Base-by-base conservation (phyloP, 1,140 invertebrate species). In the Branchinecta lynchi region DNA sequence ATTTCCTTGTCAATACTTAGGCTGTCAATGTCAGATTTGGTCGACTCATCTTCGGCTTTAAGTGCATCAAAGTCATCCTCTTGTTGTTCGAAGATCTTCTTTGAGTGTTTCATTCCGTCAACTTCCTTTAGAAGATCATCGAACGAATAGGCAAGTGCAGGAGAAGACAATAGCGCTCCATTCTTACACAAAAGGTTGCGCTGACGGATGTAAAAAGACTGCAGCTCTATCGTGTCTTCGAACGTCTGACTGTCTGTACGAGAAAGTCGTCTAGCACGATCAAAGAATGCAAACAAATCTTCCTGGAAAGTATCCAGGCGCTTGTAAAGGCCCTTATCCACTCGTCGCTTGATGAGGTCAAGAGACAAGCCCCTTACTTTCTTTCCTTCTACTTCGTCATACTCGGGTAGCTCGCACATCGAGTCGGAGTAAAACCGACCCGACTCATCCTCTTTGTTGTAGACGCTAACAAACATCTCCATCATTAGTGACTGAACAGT, bases 351-450 rank as follows among this genome's bases (percentile, higher is more conserved):
- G 44, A 94, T 89, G 44, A 93, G 78, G 78, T 93, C 90, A 70
- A 93, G 79, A 0, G 89, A 92, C 21, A 93, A 81, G 0, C 86
- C 89, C 45, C 90, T 83, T 8, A 88, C 78, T 73, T 86, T 85
- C 78, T 83, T 83, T 15, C 86, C 85, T 75, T 86, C 82, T 68
- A 86, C 73, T 74, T 92, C 88, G 78, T 93, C 89, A 76, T 90
- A 87, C 77, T 96, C 92, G 0, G 90, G 89, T 44, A 98, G 79
- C 76, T 98, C 95, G 0, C 89, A 87, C 84, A 98, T 89, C 8
- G 92, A 94, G 81, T 99, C 95, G 8, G 90, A 93, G 77, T 92
- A 96, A 77, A 93, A 98, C 68, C 94, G 84, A 66, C 94, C 94
- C 78, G 96, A 92, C 77, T 93, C 90, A 79, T 98, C 94, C 80